Evolutionary conservation across 2,113 vertebrate genomes (phyloP), one percentile per base, ranked within the genome.

Genomic region (Hippopotamus amphibius): DNA sequence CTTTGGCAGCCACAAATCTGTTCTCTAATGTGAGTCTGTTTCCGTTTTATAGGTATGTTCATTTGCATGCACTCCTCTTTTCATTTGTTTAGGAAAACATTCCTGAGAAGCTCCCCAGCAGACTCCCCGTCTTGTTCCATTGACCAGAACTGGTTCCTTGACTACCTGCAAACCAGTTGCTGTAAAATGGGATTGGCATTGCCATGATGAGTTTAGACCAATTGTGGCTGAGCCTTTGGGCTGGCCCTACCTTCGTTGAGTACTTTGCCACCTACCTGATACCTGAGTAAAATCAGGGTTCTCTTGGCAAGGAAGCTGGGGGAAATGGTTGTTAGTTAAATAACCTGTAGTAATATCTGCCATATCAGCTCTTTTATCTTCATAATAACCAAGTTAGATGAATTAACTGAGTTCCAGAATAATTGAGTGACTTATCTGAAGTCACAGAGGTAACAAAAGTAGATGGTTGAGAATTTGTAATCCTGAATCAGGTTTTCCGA

Each of bases 381-480:
- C 21, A 28, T 87, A 90, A 77, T 82, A 66, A 87, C 63, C 59
- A 30, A 30, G 55, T 59, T 74, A 95, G 61, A 46, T 59, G 16
- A 71, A 61, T 68, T 84, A 82, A 55, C 57, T 53, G 14, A 92
- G n/a, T 84, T 92, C 28, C 10, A 81, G 63, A 94, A 82, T 90
- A 81, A 71, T 57, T 59, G 22, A 69, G 55, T 95, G 43, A 81
- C 15, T 74, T 89, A 33, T 17, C 86, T 97, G 77, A 93, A 90
- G 65, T 90, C 41, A 33, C 61, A 91, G 82, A 94, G 30, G 53
- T 92, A 55, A 69, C 26, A 92, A 74, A 94, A 86, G 21, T 95
- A 33, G 65, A 43, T 94, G 85, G 41, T 90, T 76, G 33, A 43
- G 26, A 69, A 74, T 95, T 82, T 93, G 63, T 37, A 41, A 69